phyloP scores from a whole-genome alignment of 2,888 invertebrate genomes.

The Horisme vitalbata region DNA sequence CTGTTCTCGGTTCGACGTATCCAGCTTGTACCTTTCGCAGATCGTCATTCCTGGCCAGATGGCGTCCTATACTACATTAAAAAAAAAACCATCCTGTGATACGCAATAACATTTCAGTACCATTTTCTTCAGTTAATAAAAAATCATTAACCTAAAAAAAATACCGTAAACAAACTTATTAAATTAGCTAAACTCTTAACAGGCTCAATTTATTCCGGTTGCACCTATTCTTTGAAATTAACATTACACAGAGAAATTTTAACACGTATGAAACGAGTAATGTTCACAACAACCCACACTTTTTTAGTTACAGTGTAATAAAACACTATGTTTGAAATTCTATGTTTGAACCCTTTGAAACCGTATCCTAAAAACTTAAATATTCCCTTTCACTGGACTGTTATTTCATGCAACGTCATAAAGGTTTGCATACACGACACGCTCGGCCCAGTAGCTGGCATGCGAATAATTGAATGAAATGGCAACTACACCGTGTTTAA shows the following conservation, averaged over 20 bases:
- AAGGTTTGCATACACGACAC: constrained; percentile 26
- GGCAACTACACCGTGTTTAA: constrained; percentile 46
- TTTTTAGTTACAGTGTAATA: constrained; percentile 6
- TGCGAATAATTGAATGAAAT: constrained; percentile 50
- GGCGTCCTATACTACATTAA: no score
- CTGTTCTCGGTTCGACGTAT: no score
- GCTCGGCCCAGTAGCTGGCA: constrained; percentile 27
- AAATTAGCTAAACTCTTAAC: no score
- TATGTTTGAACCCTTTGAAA: no score
- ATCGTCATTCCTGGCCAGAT: no score
- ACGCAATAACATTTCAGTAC: no score
- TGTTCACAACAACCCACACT: not conserved
- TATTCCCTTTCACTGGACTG: constrained; percentile 20
- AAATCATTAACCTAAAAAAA: no score
- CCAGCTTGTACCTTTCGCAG: no score
- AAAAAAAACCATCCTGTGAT: no score
- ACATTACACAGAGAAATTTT: not conserved
- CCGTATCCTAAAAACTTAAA: constrained; percentile 17
- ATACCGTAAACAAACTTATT: no score
- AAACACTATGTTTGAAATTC: constrained; percentile 6
- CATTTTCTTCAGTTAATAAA: no score
- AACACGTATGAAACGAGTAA: not conserved
- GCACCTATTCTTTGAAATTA: not conserved
- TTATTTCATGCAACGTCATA: constrained; percentile 24
- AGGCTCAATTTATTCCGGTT: no score